These are phyloP conservation scores for Homalodisca vitripennis DNA, from an alignment of 1,140 invertebrate genomes.

Conservation along the genomic window DNA sequence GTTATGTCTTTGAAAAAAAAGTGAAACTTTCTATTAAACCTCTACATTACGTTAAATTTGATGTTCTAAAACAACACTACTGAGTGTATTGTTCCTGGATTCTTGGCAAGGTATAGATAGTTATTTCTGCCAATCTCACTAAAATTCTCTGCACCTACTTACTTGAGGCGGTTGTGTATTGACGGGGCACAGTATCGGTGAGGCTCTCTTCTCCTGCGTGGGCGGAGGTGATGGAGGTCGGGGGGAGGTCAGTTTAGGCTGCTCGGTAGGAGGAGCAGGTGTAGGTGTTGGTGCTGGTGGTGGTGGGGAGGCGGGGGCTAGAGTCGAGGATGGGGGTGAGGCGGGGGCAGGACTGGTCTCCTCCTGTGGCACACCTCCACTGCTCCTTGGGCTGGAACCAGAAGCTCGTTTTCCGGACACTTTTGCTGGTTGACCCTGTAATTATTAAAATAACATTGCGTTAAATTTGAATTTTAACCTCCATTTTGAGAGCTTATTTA, in stretches of 20 bases:
- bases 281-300: conserved; percentile 41
- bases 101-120: no score
- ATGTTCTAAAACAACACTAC: no score
- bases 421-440: conserved; percentile 39
- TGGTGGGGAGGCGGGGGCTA: conserved; percentile 49
- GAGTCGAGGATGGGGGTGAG: conserved; percentile 43
- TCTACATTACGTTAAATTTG: no score
- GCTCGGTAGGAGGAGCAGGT: conserved; percentile 47
- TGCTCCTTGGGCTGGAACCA: conserved; percentile 42
- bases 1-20: no score
- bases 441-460: no score
- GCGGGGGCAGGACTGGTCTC: conserved; percentile 27
- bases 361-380: neutral
- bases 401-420: conserved; percentile 32
- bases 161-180: conserved; percentile 31
- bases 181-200: conserved; percentile 38
- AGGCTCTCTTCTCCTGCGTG: conserved; percentile 41
- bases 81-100: no score
- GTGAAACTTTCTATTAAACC: no score
- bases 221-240: conserved; percentile 51
- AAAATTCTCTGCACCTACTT: no score
- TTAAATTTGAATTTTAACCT: no score
- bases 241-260: no score
- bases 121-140: no score
- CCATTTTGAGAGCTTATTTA: no score